Evolutionary conservation across 2,888 invertebrate genomes (phyloP), one percentile per base, ranked within the genome.

Genomic region (Sminthurides aquaticus): DNA sequence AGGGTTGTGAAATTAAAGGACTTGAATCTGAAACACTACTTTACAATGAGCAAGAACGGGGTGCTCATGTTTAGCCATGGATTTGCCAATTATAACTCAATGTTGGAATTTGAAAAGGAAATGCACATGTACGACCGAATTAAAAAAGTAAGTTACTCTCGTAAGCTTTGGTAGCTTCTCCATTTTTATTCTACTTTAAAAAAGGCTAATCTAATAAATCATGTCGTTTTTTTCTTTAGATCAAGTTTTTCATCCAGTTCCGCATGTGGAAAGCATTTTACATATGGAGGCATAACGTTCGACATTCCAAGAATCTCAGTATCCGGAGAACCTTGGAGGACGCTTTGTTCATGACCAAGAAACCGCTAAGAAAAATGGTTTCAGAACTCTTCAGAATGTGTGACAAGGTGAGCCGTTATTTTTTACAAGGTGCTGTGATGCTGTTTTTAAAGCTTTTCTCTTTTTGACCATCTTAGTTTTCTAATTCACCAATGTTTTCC

Each of bases 1-100:
- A 90, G 91, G 73, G 85, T 90, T 48, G 88, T 89, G 1, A 83
- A 85, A 0, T 91, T 87, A 76, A 83, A 85, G 49, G 81, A 87
- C 60, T 81, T 90, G 25, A 85, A 87, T 74, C 85, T 83, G 76
- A 82, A 79, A 20, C 87, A 89, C 75, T 90, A 86, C 77, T 85
- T 89, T 75, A 93, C 92, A 0, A 87, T 94, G 72, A 90, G 92
- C 71, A 80, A 84, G 2, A 85, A 86, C 76, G 94, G 93, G 0
- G 89, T 92, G 0, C 87, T 90, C n/a, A 87, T 89, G 2, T 66
- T 74, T 52, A 60, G 52, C 43, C 66, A 71, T 57, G 72, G 71
- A 5, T 65, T 67, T 49, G 71, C 71, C 0, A 65, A 71, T 49
- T 71, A 65, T 57, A 67, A 67, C 22, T 67, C 68, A 20, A 65